Evolutionary conservation across 2,888 invertebrate genomes (phyloP).

Genomic region (Tinea pellionella): DNA sequence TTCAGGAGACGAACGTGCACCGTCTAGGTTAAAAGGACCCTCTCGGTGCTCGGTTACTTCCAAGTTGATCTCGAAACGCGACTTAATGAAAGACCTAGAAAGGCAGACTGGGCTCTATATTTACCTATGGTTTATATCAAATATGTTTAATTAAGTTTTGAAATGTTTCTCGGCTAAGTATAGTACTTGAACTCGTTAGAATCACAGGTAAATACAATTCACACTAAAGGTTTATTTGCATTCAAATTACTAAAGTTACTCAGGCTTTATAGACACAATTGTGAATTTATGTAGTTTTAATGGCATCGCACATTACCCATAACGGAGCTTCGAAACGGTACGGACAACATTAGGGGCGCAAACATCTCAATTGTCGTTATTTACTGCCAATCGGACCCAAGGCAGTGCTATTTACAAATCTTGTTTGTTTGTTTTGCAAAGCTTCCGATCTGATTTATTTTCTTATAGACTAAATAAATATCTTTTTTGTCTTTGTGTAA

Average conservation of each 20-base stretch:
- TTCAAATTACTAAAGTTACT: conserved; percentile 24
- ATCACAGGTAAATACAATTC: conserved; percentile 18
- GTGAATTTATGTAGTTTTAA: conserved; percentile 64
- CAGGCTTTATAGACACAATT: conserved; percentile 50
- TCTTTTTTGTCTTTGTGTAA: conserved; percentile 2
- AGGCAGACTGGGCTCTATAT: too few species aligned
- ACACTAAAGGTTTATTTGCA: conserved; percentile 10
- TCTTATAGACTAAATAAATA: conserved; percentile 9
- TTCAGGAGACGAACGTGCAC: too few species aligned
- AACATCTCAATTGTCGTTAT: conserved; percentile 53
- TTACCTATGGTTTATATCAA: too few species aligned
- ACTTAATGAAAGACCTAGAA: too few species aligned
- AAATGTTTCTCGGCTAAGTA: too few species aligned
- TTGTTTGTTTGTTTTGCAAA: conserved; percentile 12
- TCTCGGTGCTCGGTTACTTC: too few species aligned
- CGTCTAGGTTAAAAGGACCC: too few species aligned
- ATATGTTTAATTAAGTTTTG: too few species aligned
- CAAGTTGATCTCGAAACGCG: too few species aligned
- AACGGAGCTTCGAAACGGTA: conserved; percentile 7
- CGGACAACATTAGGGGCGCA: conserved; percentile 36
- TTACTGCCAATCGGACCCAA: conserved; percentile 32
- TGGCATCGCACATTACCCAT: conserved; percentile 54
- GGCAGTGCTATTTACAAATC: conserved; percentile 9
- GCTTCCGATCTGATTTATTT: conserved; percentile 12
- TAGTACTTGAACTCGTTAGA: too few species aligned